Evolutionary conservation across 1,140 invertebrate genomes (phyloP), one percentile per base, ranked within the genome.

Genomic region (Thrips palmi): DNA sequence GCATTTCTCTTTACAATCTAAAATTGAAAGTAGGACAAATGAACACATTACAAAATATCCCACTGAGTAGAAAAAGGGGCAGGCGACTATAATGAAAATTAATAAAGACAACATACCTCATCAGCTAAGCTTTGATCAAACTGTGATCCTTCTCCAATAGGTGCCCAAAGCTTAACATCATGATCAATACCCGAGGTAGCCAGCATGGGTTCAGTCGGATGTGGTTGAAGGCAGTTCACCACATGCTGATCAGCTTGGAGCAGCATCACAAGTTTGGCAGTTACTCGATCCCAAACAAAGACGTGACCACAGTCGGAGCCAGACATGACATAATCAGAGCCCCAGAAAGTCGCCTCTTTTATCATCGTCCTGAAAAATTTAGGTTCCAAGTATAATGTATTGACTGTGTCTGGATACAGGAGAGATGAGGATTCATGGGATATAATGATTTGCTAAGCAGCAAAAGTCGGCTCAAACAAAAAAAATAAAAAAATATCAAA

Each of bases 151-250:
- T 68, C 59, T 39, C 56, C 55, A 10, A 69, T 53, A 1, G 85
- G 85, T 2, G 75, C 66, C 82, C 83, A 89, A 1, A 91, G 54
- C 57, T 91, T 91, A 6, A 89, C 67, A 52, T 89, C 80, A 56
- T 89, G 84, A 53, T 91, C 86, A 40, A 91, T 88, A 6, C 86
- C 86, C 42, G 83, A 87, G 5, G 83, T 80, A 0, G 83, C 83
- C 4, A 91, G 51, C 45, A 86, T 68, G 37, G 83, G 82, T 39
- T 83, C 57, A 42, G 61, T 71, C 0, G 84, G 83, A 60, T 91
- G 85, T 0, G 86, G 85, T 50, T 85, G 81, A 0, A 87, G 51
- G 55, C 82, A 84, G 57, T 88, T 88, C 19, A 88, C 83, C 0
- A 89, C 84, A 52, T 84, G 82, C 33, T 74, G 68, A 59, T 91